Conservation (phyloP, 2,113 vertebrate species). For the Raja brachyura region DNA sequence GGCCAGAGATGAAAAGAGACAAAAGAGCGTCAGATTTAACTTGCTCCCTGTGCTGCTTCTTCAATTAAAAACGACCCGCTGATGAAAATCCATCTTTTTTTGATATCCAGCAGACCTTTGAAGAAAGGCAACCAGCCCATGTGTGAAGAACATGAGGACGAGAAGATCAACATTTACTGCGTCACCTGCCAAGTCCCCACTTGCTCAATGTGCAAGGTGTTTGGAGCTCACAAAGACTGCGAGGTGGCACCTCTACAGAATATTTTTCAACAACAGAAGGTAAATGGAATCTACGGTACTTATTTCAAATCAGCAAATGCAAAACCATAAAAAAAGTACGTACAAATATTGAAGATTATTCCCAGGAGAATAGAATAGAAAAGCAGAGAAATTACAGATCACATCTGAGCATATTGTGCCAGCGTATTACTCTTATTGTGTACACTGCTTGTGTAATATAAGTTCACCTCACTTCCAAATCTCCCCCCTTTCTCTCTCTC, state of each 20-base stretch:
- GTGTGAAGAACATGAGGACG: slow-evolving; percentile 90
- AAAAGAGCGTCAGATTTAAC: too few species aligned
- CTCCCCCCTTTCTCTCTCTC: too few species aligned
- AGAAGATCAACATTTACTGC: slow-evolving; percentile 96
- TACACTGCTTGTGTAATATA: too few species aligned
- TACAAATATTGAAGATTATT: not conserved
- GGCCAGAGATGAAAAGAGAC: too few species aligned
- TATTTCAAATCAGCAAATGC: not conserved
- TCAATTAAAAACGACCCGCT: not conserved
- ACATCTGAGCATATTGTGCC: not conserved
- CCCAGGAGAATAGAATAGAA: not conserved
- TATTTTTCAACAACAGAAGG: slow-evolving; percentile 78
- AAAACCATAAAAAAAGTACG: not conserved
- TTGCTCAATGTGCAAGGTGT: slow-evolving; percentile 95
- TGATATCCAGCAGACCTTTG: slow-evolving; percentile 56
- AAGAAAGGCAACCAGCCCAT: slow-evolving; percentile 77
- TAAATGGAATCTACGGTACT: slow-evolving; percentile 39
- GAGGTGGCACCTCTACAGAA: slow-evolving; percentile 79
- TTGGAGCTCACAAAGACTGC: slow-evolving; percentile 86
- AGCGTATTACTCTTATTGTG: too few species aligned
- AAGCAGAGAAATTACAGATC: not conserved
- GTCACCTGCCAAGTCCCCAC: slow-evolving; percentile 81
- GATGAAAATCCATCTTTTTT: not conserved
- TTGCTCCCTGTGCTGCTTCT: not conserved
- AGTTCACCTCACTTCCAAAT: too few species aligned